phyloP scores from a whole-genome alignment of 2,797 vertebrate species.

The Meda fulgida region DNA sequence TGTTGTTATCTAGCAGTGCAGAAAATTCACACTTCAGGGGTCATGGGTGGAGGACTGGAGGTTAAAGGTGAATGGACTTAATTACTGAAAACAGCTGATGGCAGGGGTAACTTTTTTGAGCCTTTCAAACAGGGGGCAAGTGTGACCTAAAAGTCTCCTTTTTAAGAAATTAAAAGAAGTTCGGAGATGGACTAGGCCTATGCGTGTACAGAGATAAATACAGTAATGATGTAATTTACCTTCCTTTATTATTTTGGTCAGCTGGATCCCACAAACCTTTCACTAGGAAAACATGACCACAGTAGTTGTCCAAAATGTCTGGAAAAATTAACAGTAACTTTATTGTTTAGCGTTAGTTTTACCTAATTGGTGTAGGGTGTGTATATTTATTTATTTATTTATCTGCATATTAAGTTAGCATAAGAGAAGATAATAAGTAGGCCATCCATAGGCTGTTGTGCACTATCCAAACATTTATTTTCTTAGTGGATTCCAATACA shows the following conservation, averaged over 20 bases:
- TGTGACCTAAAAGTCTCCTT: neutral
- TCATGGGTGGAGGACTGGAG: neutral
- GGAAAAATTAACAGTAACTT: neutral
- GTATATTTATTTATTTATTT: neutral
- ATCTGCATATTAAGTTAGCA: neutral
- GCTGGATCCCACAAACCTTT: neutral
- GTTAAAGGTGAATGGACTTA: constrained; percentile 19
- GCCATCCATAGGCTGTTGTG: neutral
- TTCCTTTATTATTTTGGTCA: constrained; percentile 4
- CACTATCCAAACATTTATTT: neutral
- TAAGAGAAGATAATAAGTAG: neutral
- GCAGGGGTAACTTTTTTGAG: neutral
- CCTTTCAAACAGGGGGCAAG: constrained; percentile 18
- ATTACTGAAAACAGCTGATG: constrained; percentile 25
- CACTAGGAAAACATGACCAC: neutral
- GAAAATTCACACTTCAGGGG: neutral
- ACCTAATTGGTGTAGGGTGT: neutral
- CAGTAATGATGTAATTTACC: neutral
- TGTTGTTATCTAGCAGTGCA: neutral
- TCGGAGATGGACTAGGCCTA: too few relatives aligned
- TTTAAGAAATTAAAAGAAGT: neutral
- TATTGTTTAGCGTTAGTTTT: neutral
- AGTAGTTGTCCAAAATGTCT: neutral
- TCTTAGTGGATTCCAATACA: neutral
- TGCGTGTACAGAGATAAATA: neutral